phyloP scores from a whole-genome alignment of 2,113 vertebrate genomes.

The Catharus bicknelli region DNA sequence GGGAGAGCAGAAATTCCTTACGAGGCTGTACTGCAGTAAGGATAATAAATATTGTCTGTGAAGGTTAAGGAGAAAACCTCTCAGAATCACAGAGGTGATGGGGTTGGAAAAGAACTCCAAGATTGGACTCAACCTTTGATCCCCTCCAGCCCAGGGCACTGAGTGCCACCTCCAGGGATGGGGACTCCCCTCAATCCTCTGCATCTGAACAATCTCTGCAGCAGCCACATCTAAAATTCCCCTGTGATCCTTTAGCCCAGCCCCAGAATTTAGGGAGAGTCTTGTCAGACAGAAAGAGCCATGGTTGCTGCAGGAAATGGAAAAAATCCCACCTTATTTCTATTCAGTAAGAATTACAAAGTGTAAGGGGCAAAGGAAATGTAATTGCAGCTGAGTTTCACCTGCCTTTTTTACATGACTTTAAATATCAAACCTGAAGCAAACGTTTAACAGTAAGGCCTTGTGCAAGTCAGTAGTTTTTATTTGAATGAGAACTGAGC shows the following conservation, averaged over 20 bases:
- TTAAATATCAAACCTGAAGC: not conserved
- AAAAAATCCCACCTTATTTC: not conserved
- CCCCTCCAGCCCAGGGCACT: too few relatives aligned
- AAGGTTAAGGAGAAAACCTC: not conserved
- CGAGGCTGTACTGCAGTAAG: not conserved
- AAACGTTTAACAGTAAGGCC: not conserved
- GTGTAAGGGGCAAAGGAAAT: not conserved
- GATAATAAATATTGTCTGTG: not conserved
- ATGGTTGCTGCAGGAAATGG: not conserved
- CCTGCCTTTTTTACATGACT: not conserved
- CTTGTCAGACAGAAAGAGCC: not conserved
- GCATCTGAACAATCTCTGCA: not conserved
- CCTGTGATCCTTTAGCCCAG: not conserved
- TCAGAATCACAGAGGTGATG: not conserved
- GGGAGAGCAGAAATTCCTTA: not conserved
- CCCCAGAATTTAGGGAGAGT: not conserved
- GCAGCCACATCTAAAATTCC: fast-evolving
- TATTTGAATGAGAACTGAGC: not conserved
- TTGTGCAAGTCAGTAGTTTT: not conserved
- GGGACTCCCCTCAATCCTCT: not conserved
- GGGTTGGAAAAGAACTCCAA: not conserved
- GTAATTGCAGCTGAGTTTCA: not conserved
- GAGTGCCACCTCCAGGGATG: too few relatives aligned
- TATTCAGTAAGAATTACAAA: not conserved
- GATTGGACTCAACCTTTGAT: not conserved